phyloP scores from a whole-genome alignment of 2,113 vertebrate species.

The Ceuthmochares aereus region DNA sequence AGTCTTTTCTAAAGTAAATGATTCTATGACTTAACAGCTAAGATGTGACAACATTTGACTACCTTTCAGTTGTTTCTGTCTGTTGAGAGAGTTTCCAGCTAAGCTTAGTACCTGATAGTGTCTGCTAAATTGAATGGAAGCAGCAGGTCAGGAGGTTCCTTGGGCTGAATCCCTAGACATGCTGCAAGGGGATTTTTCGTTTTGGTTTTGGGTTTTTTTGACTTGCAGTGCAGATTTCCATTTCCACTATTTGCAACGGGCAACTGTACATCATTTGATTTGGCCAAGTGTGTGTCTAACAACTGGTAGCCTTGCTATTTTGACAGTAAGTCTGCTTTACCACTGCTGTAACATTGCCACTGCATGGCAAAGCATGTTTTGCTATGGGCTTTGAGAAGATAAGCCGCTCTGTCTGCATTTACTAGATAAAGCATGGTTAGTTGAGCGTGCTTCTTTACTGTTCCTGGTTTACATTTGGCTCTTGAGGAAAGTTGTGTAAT shows the following conservation, averaged over 20 bases:
- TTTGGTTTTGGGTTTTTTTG: not conserved
- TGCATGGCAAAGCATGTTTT: accelerated
- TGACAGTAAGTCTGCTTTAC: not conserved
- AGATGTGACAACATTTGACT: not conserved
- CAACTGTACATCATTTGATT: not conserved
- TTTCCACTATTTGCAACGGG: not conserved
- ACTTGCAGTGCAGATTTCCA: not conserved
- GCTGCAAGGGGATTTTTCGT: slow-evolving; percentile 15
- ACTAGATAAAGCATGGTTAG: not conserved
- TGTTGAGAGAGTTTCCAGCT: not conserved
- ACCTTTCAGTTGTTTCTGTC: not conserved
- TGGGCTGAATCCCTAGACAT: not conserved
- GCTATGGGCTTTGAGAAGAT: not conserved
- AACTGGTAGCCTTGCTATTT: not conserved
- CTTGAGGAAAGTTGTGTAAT: not conserved
- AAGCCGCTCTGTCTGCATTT: not conserved
- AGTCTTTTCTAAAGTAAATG: too few relatives aligned
- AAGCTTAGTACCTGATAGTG: not conserved
- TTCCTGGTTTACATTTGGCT: not conserved
- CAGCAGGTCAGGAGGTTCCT: not conserved
- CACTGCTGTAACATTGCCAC: not conserved
- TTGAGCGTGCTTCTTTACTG: not conserved
- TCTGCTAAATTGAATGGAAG: not conserved
- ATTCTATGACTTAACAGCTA: not conserved
- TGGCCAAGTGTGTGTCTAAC: not conserved